phyloP scores from a whole-genome alignment of 2,888 invertebrate species.

The Trichogramma evanescens region DNA sequence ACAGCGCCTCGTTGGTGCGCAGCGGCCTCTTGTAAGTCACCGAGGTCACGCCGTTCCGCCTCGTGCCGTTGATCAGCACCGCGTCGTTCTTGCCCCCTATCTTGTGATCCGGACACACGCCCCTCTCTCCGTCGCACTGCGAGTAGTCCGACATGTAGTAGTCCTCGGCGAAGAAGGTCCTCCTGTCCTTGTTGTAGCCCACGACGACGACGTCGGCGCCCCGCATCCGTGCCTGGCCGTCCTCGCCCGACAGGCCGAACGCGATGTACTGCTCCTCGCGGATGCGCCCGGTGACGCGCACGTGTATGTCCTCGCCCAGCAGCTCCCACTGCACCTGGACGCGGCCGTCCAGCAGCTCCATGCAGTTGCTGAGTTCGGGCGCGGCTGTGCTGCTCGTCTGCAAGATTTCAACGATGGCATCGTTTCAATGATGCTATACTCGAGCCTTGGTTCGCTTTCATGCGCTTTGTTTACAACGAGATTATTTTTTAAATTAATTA shows the following conservation, averaged over 20 bases:
- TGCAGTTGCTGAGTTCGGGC: constrained; percentile 65
- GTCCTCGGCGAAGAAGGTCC: constrained; percentile 69
- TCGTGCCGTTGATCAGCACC: constrained; percentile 64
- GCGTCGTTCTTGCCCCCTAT: constrained; percentile 77
- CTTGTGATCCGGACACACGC: constrained; percentile 79
- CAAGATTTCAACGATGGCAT: constrained; percentile 30
- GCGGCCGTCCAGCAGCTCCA: constrained; percentile 73
- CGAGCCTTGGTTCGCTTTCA: no score
- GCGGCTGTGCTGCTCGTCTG: constrained; percentile 76
- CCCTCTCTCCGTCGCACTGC: constrained; percentile 74
- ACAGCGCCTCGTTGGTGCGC: constrained; percentile 65
- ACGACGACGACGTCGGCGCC: constrained; percentile 81
- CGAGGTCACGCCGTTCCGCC: constrained; percentile 73
- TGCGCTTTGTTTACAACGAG: not conserved
- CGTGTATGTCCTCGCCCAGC: constrained; percentile 66
- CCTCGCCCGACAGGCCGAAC: constrained; percentile 76
- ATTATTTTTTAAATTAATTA: not conserved
- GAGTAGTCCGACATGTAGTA: constrained; percentile 76
- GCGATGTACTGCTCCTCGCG: constrained; percentile 81
- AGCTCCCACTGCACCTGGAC: constrained; percentile 84
- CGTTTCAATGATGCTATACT: not conserved
- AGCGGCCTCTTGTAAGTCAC: constrained; percentile 74
- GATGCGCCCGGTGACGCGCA: constrained; percentile 72
- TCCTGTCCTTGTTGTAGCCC: constrained; percentile 57
- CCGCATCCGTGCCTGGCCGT: constrained; percentile 67